A percentile compares a stretch with the other conserved stretches of the same genome.
Conservation (phyloP, 2,113 vertebrate species). For the Neopipo cinnamomea region DNA sequence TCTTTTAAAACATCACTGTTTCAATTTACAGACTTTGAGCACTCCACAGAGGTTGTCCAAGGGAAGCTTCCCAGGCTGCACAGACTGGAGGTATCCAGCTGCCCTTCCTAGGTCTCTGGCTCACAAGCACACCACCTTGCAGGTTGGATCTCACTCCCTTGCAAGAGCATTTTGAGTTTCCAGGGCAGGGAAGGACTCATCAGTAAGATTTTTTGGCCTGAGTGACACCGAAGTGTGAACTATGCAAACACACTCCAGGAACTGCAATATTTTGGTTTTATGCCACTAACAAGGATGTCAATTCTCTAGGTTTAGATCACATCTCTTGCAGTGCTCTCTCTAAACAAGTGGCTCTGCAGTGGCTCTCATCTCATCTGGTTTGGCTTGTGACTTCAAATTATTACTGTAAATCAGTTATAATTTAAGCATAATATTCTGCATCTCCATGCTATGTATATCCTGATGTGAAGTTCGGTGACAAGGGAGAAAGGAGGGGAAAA, state of each 20-base stretch:
- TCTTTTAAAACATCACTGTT: not conserved
- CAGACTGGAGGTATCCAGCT: not conserved
- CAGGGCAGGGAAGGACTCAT: not conserved
- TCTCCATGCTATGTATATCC: not conserved
- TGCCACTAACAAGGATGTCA: not conserved
- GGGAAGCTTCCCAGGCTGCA: not conserved
- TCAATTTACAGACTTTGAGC: not conserved
- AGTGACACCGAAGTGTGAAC: not conserved
- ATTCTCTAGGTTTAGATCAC: not conserved
- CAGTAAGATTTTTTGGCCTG: not conserved
- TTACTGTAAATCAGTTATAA: not conserved
- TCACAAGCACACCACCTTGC: not conserved
- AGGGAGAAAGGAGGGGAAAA: not conserved
- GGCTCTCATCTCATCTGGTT: not conserved
- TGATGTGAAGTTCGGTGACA: not conserved
- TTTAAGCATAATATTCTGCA: not conserved
- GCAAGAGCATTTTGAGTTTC: not conserved
- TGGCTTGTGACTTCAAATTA: not conserved
- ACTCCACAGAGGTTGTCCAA: fast-evolving
- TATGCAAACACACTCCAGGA: not conserved
- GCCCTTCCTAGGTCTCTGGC: not conserved
- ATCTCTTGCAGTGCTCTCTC: not conserved
- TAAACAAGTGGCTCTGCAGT: not conserved
- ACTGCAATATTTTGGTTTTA: not conserved
- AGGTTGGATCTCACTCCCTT: not conserved